These are phyloP conservation scores for Xyrauchen texanus DNA, from an alignment of 2,113 vertebrate genomes.

Conservation along the genomic window DNA sequence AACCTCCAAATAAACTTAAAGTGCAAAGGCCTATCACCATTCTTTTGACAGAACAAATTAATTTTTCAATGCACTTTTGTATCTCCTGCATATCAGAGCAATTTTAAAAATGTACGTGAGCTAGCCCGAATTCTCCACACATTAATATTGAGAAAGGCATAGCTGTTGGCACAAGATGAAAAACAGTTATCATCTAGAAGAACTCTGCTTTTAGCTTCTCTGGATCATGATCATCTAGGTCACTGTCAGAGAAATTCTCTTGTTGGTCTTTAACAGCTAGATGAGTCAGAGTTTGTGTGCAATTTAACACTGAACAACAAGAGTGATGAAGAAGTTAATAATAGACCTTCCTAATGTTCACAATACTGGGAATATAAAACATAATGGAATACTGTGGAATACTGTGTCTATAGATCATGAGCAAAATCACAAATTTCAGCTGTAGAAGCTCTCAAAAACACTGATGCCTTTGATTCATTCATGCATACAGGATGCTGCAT, in stretches of 20 bases:
- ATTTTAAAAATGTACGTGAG: constrained; percentile 47
- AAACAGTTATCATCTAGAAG: not conserved
- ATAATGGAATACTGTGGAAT: not conserved
- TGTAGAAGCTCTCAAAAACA: constrained; percentile 12
- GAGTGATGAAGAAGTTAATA: not conserved
- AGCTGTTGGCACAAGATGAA: not conserved
- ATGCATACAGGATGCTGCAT: too few relatives aligned
- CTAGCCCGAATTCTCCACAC: constrained; percentile 37
- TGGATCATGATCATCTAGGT: not conserved
- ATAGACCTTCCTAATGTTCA: not conserved
- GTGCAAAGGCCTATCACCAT: constrained; percentile 25
- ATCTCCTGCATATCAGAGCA: constrained; percentile 57
- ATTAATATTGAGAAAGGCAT: constrained; percentile 55
- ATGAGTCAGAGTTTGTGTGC: not conserved
- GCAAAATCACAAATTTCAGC: not conserved
- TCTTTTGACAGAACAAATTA: constrained; percentile 58
- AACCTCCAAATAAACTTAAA: constrained; percentile 16
- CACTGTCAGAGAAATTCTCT: not conserved
- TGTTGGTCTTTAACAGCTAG: not conserved
- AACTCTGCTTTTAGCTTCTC: not conserved
- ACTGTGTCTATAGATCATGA: too few relatives aligned
- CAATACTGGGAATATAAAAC: not conserved
- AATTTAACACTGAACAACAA: not conserved
- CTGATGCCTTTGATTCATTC: too few relatives aligned
- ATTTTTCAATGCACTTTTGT: constrained; percentile 65